Conservation (phyloP, 2,113 vertebrate species). For the Heteronetta atricapilla region DNA sequence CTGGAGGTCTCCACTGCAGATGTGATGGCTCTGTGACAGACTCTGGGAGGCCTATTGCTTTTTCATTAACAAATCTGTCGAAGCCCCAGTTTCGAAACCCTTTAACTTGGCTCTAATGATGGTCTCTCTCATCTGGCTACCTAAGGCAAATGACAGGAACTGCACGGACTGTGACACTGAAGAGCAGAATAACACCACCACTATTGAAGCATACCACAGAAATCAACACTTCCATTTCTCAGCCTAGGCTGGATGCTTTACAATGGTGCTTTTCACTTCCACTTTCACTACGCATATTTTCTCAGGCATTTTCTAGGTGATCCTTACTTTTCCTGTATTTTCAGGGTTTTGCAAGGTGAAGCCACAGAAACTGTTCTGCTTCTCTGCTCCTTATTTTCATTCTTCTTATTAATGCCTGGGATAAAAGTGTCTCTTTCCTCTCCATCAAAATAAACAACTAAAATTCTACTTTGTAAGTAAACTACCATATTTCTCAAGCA, state of each 20-base stretch:
- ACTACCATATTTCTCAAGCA: not conserved
- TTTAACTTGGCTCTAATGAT: not conserved
- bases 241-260: not conserved
- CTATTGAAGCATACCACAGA: not conserved
- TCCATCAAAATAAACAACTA: not conserved
- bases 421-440: not conserved
- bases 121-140: not conserved
- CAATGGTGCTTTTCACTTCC: not conserved
- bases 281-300: not conserved
- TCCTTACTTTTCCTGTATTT: not conserved
- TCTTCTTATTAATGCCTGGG: not conserved
- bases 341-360: not conserved
- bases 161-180: not conserved
- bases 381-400: not conserved
- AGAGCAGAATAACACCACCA: not conserved
- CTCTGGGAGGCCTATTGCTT: not conserved
- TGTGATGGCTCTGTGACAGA: not conserved
- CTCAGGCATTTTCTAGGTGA: not conserved
- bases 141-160: not conserved
- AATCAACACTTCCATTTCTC: not conserved
- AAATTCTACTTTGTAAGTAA: not conserved
- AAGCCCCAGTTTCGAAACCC: not conserved
- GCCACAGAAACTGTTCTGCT: not conserved
- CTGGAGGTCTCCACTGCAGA: not conserved
- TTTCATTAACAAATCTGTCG: not conserved